phyloP scores from a whole-genome alignment of 2,797 vertebrate genomes.

The Dallia pectoralis region DNA sequence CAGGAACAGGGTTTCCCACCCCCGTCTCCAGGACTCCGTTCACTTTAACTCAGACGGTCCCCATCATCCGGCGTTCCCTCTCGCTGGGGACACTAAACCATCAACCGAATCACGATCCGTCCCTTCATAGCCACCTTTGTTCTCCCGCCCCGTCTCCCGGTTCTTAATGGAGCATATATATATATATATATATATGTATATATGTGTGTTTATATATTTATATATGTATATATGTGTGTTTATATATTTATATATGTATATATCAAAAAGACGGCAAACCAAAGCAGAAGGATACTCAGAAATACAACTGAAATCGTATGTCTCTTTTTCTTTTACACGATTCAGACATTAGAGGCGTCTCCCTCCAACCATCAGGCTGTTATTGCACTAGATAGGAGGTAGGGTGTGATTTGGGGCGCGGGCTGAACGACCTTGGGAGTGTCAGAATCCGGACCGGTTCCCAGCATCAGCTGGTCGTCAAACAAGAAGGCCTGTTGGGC shows the following conservation, averaged over 20 bases:
- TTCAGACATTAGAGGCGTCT: background rate
- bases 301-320: background rate
- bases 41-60: background rate
- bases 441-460: conserved; percentile 4
- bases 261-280: background rate
- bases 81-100: background rate
- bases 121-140: background rate
- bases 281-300: background rate
- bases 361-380: background rate
- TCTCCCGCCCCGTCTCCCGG: too few species aligned
- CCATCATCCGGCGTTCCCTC: background rate
- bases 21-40: background rate
- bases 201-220: too few species aligned
- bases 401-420: background rate
- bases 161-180: background rate
- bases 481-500: conserved; percentile 14
- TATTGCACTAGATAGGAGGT: background rate
- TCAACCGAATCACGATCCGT: background rate
- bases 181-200: too few species aligned
- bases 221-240: too few species aligned
- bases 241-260: too few species aligned
- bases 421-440: conserved; percentile 8
- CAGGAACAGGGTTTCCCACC: background rate
- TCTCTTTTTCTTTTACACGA: background rate
- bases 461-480: conserved; percentile 12